phyloP scores from a whole-genome alignment of 2,888 invertebrate species.

The Mamestra brassicae region DNA sequence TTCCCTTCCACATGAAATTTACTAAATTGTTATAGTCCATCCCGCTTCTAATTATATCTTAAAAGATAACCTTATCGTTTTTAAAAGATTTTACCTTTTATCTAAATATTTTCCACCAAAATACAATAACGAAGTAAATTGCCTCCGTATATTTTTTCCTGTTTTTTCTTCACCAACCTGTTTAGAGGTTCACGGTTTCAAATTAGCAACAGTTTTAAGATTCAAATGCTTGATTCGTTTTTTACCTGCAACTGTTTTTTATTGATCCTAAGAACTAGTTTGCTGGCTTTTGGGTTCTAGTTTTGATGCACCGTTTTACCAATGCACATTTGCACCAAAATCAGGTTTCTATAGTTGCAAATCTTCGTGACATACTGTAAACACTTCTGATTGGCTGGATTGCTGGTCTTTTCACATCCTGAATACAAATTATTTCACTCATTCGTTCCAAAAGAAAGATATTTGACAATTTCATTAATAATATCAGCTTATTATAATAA shows the following conservation, averaged over 20 bases:
- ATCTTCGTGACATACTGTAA: not conserved
- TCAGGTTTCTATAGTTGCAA: not conserved
- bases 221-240: constrained; percentile 35
- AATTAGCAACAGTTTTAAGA: constrained; percentile 24
- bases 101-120: not conserved
- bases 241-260: constrained; percentile 15
- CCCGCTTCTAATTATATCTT: constrained; percentile 11
- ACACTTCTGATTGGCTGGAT: not conserved
- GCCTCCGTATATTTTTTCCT: constrained; percentile 14
- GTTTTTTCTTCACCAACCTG: not conserved
- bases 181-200: constrained; percentile 23
- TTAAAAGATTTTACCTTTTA: constrained; percentile 5
- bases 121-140: constrained; percentile 35
- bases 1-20: not conserved
- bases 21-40: not conserved
- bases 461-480: constrained; percentile 1
- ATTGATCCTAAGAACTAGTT: constrained; percentile 44
- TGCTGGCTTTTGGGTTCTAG: constrained; percentile 19
- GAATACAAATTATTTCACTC: not conserved
- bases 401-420: not conserved
- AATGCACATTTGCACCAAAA: not conserved
- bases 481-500: constrained; percentile 17
- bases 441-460: not conserved
- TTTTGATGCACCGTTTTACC: constrained; percentile 43
- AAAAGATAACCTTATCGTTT: constrained; percentile 5